Evolutionary conservation across 2,797 vertebrate species (phyloP).

Genomic region (Prunella strophiata): DNA sequence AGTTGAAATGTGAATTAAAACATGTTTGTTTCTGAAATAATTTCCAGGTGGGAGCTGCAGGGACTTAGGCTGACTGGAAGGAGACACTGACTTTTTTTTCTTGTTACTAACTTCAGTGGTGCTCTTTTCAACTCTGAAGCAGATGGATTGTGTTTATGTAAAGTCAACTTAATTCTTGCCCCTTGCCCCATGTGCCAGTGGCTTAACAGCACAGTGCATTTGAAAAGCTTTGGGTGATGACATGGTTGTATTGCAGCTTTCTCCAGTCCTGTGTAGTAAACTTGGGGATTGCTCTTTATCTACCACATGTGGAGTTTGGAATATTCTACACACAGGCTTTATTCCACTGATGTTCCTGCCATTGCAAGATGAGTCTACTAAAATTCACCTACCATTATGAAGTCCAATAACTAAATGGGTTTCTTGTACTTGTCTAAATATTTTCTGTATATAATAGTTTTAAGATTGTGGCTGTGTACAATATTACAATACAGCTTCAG

Average conservation of each 20-base stretch:
- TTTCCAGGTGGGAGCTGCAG: slow-evolving; percentile 54
- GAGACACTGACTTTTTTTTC: not conserved
- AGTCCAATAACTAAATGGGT: not conserved
- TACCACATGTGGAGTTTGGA: not conserved
- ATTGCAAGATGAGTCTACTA: not conserved
- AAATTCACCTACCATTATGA: not conserved
- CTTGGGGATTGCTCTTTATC: not conserved
- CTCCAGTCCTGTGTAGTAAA: not conserved
- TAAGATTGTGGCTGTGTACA: not conserved
- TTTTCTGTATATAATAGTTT: not conserved
- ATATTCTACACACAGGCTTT: not conserved
- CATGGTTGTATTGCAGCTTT: not conserved
- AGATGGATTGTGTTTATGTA: not conserved
- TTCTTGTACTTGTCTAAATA: not conserved
- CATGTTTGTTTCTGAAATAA: not conserved
- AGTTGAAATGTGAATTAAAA: slow-evolving; percentile 35
- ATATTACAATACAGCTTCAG: not conserved
- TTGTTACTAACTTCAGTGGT: not conserved
- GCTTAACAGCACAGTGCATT: slow-evolving; percentile 54
- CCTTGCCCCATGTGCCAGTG: not conserved
- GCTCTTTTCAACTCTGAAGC: slow-evolving; percentile 15
- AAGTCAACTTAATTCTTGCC: not conserved
- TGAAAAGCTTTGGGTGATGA: not conserved
- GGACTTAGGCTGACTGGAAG: slow-evolving; percentile 31
- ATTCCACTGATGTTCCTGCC: not conserved